Evolutionary conservation across 1,140 invertebrate genomes (phyloP).

Genomic region (Oreohelix idahoensis): DNA sequence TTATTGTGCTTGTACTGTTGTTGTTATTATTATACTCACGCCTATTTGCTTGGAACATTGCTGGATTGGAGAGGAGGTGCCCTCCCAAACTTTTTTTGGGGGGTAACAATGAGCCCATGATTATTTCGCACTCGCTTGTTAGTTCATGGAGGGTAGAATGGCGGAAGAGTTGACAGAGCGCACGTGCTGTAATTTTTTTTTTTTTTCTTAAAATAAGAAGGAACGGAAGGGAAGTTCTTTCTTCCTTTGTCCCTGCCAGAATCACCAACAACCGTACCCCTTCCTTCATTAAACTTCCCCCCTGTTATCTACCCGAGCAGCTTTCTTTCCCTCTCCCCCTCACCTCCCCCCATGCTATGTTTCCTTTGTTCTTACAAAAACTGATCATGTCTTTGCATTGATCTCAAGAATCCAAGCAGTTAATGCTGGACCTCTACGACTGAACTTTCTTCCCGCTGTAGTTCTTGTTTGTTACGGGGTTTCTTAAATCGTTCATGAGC

Average conservation of each 20-base stretch:
- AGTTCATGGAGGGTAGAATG: not conserved
- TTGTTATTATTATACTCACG: no score
- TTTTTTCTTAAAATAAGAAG: not conserved
- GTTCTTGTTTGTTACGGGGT: no score
- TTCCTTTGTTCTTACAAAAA: not conserved
- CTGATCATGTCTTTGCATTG: not conserved
- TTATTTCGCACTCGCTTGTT: not conserved
- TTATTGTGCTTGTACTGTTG: no score
- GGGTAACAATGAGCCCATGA: not conserved
- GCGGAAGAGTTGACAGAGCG: not conserved
- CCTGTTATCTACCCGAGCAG: not conserved
- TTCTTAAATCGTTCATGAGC: no score
- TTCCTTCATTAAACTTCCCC: not conserved
- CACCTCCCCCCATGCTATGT: not conserved
- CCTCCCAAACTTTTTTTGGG: no score
- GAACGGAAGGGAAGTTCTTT: no score
- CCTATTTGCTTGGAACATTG: no score
- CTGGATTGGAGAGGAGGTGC: no score
- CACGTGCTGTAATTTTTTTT: not conserved
- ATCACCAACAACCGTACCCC: not conserved
- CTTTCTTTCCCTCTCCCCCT: not conserved
- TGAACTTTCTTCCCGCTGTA: no score
- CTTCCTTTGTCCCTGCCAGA: not conserved
- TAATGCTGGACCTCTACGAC: no score
- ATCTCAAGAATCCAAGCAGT: no score